A percentile compares a stretch with the other conserved stretches of the same genome.
Conservation (phyloP, 1,140 invertebrate species). For the Teleopsis dalmanni region DNA sequence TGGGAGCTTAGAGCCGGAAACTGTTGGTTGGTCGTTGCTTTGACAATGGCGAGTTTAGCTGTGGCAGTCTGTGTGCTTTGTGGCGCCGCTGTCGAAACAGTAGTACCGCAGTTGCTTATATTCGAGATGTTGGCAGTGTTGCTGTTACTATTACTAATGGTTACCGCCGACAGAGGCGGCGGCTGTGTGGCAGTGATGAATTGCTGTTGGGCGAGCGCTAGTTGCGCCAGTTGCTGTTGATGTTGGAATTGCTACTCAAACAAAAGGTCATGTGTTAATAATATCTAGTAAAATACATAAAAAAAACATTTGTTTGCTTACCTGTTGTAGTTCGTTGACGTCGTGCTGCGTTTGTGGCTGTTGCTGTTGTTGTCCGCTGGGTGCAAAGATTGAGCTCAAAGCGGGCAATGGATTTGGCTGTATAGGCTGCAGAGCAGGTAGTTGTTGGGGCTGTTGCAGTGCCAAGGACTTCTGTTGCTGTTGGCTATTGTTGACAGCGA, state of each 20-base stretch:
- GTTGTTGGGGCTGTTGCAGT: conserved; percentile 19
- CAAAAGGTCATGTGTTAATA: not conserved
- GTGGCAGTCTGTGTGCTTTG: conserved; percentile 15
- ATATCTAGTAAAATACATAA: not conserved
- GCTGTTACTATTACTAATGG: conserved; percentile 5
- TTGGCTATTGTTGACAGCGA: conserved; percentile 31
- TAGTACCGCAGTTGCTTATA: conserved; percentile 4
- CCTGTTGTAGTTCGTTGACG: conserved; percentile 9
- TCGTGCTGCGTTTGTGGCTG: conserved; percentile 2
- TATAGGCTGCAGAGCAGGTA: conserved; percentile 35
- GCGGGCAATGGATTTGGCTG: conserved; percentile 20
- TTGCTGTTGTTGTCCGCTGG: conserved; percentile 13
- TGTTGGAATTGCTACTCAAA: conserved; percentile 16
- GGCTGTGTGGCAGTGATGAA: conserved; percentile 28
- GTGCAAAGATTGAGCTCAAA: conserved; percentile 37
- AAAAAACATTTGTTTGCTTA: no score
- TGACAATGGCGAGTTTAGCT: conserved; percentile 23
- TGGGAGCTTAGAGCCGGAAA: conserved; percentile 21
- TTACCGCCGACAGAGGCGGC: conserved; percentile 23
- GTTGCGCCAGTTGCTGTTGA: conserved; percentile 25
- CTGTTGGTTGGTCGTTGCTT: conserved; percentile 11
- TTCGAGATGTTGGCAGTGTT: conserved; percentile 8
- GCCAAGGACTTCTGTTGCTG: conserved; percentile 28
- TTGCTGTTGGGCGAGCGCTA: conserved; percentile 27
- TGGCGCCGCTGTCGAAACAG: conserved; percentile 11